Conservation (phyloP, 1,140 invertebrate genomes). For the Temnothorax nylanderi region DNA sequence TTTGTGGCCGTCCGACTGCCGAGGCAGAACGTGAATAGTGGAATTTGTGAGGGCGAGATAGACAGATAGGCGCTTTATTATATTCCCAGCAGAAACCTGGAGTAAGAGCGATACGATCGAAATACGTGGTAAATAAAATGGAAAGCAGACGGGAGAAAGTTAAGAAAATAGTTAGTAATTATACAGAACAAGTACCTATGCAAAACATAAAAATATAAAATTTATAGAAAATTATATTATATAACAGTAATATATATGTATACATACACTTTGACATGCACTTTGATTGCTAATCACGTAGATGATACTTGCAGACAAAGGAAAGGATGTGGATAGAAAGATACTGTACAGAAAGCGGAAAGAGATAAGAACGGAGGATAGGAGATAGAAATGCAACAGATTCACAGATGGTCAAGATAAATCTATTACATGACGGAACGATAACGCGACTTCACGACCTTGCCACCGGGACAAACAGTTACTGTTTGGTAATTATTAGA, state of each 20-base stretch:
- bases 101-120: conserved; percentile 29
- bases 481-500: conserved; percentile 70
- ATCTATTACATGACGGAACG: conserved; percentile 65
- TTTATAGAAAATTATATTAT: neutral
- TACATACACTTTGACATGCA: too few relatives aligned
- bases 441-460: conserved; percentile 58
- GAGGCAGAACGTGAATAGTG: neutral
- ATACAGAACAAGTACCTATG: neutral
- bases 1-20: conserved; percentile 53
- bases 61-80: conserved; percentile 46
- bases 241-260: neutral
- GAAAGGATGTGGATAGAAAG: neutral
- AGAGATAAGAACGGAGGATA: neutral
- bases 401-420: conserved; percentile 59
- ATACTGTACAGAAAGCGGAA: conserved; percentile 30
- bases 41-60: conserved; percentile 1
- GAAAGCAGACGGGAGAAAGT: neutral
- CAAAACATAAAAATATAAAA: neutral
- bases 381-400: conserved; percentile 30
- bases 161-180: neutral
- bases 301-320: neutral
- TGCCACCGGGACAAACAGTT: conserved; percentile 48
- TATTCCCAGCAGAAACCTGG: neutral
- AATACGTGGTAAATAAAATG: neutral
- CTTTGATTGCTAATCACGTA: neutral